These are phyloP conservation scores for Hemithea aestivaria DNA, from an alignment of 2,888 invertebrate genomes.

Conservation along the genomic window DNA sequence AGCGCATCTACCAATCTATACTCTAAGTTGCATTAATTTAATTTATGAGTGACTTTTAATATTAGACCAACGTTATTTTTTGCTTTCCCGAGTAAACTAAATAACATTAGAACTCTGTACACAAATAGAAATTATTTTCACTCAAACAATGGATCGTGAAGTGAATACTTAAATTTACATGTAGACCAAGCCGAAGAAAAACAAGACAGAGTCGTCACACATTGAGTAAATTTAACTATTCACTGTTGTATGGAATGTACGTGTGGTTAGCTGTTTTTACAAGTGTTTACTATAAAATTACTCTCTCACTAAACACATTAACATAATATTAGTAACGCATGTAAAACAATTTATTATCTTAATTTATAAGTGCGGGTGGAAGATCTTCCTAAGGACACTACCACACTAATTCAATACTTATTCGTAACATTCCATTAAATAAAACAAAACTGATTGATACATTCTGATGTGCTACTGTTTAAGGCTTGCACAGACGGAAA, in stretches of 20 bases:
- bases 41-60: conserved; percentile 38
- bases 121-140: conserved; percentile 41
- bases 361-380: conserved; percentile 55
- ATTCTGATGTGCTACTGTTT: conserved; percentile 48
- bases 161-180: conserved; percentile 42
- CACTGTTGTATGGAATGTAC: conserved; percentile 51
- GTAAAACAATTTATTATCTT: conserved; percentile 43
- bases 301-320: conserved; percentile 23
- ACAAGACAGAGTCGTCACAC: not conserved
- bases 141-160: conserved; percentile 33
- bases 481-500: too few relatives aligned
- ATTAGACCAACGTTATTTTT: conserved; percentile 45
- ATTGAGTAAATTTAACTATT: conserved; percentile 43
- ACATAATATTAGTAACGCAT: conserved; percentile 27
- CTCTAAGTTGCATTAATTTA: conserved; percentile 63
- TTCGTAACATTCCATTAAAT: conserved; percentile 45
- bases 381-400: conserved; percentile 63
- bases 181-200: conserved; percentile 1
- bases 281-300: conserved; percentile 38
- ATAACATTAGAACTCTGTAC: conserved; percentile 49
- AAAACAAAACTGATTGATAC: conserved; percentile 32
- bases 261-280: conserved; percentile 27
- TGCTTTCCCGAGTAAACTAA: conserved; percentile 40
- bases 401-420: conserved; percentile 51
- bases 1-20: conserved; percentile 78